A percentile compares a stretch with the other conserved stretches of the same genome.
Conservation (phyloP, 2,113 vertebrate genomes). For the Otis tarda region DNA sequence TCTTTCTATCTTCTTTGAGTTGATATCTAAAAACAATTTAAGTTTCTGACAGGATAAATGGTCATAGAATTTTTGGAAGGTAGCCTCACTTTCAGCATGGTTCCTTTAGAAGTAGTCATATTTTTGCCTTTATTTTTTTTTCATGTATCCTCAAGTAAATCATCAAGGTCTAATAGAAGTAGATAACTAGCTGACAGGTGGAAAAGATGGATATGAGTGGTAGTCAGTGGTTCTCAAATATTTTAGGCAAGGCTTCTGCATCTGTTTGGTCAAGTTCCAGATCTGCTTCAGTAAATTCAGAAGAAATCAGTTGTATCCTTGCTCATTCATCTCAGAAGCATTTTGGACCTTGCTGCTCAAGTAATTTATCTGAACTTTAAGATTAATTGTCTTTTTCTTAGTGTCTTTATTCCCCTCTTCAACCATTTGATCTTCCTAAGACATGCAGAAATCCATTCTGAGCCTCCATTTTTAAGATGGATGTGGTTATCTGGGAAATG, state of each 20-base stretch:
- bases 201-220: accelerated
- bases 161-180: neutral
- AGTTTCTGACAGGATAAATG: neutral
- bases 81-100: neutral
- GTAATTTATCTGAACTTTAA: neutral
- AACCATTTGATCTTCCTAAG: slow-evolving; percentile 20
- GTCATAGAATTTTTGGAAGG: neutral
- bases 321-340: neutral
- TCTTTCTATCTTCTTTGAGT: neutral
- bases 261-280: neutral
- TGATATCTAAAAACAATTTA: neutral
- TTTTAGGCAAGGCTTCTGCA: neutral
- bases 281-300: neutral
- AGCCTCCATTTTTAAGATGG: slow-evolving; percentile 40
- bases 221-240: neutral
- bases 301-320: neutral
- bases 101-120: neutral
- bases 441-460: neutral
- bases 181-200: neutral
- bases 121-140: neutral
- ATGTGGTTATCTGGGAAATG: slow-evolving; percentile 39
- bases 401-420: slow-evolving; percentile 24
- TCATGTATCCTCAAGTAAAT: neutral
- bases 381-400: slow-evolving; percentile 2
- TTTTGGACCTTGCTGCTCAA: neutral